Percentiles rank a stretch among this genome's conserved stretches.
These are phyloP conservation scores for Cylloceria caligata DNA, from an alignment of 2,888 invertebrate species.

Conservation along the genomic window DNA sequence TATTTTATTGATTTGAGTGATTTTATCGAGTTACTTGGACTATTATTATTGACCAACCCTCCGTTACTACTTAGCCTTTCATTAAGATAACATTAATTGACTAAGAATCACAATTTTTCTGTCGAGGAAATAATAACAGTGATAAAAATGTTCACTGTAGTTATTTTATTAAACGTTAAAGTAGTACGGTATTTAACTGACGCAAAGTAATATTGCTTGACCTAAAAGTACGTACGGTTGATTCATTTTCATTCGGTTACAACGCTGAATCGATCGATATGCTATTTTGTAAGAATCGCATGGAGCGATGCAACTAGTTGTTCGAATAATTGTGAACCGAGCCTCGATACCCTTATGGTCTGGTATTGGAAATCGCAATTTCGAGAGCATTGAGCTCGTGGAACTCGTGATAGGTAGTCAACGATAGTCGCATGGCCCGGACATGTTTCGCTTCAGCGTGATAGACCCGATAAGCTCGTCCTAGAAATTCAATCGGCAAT, in stretches of 20 bases:
- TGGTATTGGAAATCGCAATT: conserved; percentile 24
- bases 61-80: not conserved
- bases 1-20: not conserved
- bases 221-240: not conserved
- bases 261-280: not conserved
- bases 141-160: not conserved
- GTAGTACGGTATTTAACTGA: too few species aligned
- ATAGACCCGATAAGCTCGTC: conserved; percentile 53
- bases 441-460: conserved; percentile 24
- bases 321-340: conserved; percentile 15
- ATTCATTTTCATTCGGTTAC: conserved; percentile 5
- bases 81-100: not conserved
- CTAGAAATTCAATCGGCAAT: conserved; percentile 60
- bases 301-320: conserved; percentile 2
- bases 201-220: not conserved
- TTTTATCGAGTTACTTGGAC: not conserved
- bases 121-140: not conserved
- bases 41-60: not conserved
- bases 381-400: conserved; percentile 3
- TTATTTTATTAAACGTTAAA: too few species aligned
- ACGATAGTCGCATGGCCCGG: not conserved
- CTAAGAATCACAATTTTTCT: not conserved
- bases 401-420: not conserved
- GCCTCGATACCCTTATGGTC: conserved; percentile 11
- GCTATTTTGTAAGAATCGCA: conserved; percentile 9